Conservation (phyloP, 1,140 invertebrate species). For the Gryon sp. region DNA sequence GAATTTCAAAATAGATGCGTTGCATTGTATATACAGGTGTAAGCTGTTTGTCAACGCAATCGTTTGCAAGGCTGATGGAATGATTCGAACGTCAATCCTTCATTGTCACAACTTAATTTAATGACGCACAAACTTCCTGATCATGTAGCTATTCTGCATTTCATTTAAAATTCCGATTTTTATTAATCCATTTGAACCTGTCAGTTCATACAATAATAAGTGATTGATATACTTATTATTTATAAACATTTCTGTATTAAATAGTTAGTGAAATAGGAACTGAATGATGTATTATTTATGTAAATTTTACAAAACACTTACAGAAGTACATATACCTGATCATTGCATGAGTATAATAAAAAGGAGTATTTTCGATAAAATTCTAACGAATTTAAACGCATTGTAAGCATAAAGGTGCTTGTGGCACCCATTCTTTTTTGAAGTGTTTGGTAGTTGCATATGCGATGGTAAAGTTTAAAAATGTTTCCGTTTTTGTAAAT, state of each 20-base stretch:
- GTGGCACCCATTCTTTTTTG: too few relatives aligned
- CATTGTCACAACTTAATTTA: constrained; percentile 63
- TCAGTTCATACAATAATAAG: constrained; percentile 34
- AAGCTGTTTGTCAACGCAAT: constrained; percentile 63
- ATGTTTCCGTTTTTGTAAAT: constrained; percentile 44
- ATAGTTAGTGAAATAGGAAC: too few relatives aligned
- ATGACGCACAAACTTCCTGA: constrained; percentile 62
- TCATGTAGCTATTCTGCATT: constrained; percentile 48
- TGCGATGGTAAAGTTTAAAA: constrained; percentile 40
- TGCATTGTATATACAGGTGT: constrained; percentile 58
- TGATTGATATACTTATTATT: constrained; percentile 39
- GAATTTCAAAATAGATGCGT: constrained; percentile 60
- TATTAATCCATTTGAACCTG: constrained; percentile 58
- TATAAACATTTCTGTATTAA: constrained; percentile 33
- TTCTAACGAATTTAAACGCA: too few relatives aligned
- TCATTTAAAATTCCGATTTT: constrained; percentile 54
- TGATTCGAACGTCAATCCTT: constrained; percentile 63
- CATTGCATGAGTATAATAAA: too few relatives aligned
- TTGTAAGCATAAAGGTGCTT: too few relatives aligned
- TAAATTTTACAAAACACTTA: too few relatives aligned
- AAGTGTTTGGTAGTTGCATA: constrained; percentile 48
- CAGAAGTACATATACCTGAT: too few relatives aligned
- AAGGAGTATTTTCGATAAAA: too few relatives aligned
- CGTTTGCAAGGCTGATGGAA: constrained; percentile 49
- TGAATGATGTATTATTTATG: too few relatives aligned